phyloP scores from a whole-genome alignment of 2,888 invertebrate genomes.

The Drosophila fulvimacula region DNA sequence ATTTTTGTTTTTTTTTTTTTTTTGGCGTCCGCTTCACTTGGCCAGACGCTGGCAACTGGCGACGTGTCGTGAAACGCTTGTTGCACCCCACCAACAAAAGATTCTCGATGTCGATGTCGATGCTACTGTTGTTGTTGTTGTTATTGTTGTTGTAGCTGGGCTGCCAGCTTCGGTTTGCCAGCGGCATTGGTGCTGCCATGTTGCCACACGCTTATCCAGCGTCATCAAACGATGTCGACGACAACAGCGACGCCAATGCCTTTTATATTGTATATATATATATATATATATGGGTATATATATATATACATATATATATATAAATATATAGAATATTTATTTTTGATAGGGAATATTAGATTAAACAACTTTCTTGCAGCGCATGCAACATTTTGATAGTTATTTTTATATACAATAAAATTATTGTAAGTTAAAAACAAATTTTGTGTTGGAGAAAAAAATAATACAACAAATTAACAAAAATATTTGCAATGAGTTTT shows the following conservation, averaged over 20 bases:
- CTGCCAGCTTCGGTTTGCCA: conserved; percentile 67
- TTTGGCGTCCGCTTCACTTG: conserved; percentile 70
- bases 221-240: conserved; percentile 75
- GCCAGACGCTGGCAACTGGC: conserved; percentile 73
- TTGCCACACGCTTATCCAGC: conserved; percentile 75
- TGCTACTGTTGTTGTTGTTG: conserved; percentile 32
- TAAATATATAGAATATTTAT: conserved; percentile 7
- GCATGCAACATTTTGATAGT: neutral
- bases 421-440: neutral
- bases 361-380: neutral
- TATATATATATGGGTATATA: conserved; percentile 1
- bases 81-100: conserved; percentile 69
- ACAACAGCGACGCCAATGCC: conserved; percentile 52
- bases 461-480: no score
- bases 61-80: conserved; percentile 72
- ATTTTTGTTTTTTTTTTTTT: conserved; percentile 22
- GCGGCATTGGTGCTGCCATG: conserved; percentile 66
- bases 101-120: conserved; percentile 35
- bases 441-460: neutral
- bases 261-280: conserved; percentile 13
- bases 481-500: no score
- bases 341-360: conserved; percentile 11
- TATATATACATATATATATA: conserved; percentile 3
- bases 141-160: conserved; percentile 33
- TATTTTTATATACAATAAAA: neutral